phyloP scores from a whole-genome alignment of 2,797 vertebrate species.

The Botia almorhae region DNA sequence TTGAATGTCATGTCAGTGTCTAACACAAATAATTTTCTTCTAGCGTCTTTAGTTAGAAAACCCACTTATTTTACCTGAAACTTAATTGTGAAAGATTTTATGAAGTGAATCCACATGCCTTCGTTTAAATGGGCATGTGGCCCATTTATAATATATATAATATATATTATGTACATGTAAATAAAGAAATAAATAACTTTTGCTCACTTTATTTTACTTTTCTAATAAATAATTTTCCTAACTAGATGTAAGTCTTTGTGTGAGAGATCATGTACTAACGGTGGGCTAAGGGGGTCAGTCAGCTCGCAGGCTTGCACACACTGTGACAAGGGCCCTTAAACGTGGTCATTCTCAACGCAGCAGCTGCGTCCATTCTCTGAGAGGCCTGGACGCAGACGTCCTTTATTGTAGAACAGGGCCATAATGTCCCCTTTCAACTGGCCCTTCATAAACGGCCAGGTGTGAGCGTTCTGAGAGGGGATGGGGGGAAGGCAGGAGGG shows the following conservation, averaged over 20 bases:
- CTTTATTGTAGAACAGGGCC: slow-evolving; percentile 67
- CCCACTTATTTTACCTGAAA: too few relatives aligned
- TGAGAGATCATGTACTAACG: neutral
- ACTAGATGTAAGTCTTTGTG: neutral
- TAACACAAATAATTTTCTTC: too few relatives aligned
- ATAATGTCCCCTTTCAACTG: slow-evolving; percentile 75
- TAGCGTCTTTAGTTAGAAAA: too few relatives aligned
- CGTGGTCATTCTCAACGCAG: slow-evolving; percentile 68
- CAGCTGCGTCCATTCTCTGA: slow-evolving; percentile 76
- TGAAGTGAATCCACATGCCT: too few relatives aligned
- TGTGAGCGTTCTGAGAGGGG: slow-evolving; percentile 65
- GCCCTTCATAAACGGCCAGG: slow-evolving; percentile 77
- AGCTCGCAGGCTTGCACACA: neutral
- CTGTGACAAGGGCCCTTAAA: slow-evolving; percentile 57
- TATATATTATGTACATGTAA: too few relatives aligned
- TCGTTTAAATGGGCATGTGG: too few relatives aligned
- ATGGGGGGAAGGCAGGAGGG: slow-evolving; percentile 30
- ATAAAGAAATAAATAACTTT: too few relatives aligned
- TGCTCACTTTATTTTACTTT: too few relatives aligned
- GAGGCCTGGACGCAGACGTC: slow-evolving; percentile 62
- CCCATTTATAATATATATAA: too few relatives aligned
- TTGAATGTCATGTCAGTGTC: too few relatives aligned
- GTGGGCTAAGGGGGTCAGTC: neutral
- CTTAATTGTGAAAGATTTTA: too few relatives aligned
- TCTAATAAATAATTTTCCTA: too few relatives aligned